Percentiles rank a stretch among this genome's conserved stretches.
phyloP scores from a whole-genome alignment of 2,888 invertebrate species.

The Laothoe populi region DNA sequence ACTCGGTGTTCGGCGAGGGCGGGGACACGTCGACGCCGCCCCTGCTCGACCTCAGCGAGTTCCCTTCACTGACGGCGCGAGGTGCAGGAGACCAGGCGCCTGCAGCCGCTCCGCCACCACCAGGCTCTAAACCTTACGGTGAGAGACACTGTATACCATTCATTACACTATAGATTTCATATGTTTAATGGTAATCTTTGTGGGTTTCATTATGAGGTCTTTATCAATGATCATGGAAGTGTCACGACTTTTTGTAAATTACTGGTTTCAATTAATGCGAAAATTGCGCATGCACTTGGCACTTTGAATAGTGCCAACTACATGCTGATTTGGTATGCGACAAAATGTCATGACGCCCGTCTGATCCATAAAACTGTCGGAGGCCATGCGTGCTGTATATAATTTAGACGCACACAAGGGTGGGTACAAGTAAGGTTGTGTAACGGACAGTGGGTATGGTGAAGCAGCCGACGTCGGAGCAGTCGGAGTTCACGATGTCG shows the following conservation, averaged over 20 bases:
- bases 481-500: constrained; percentile 98
- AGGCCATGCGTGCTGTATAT: background rate
- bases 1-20: constrained; percentile 92
- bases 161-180: no score
- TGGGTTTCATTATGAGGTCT: no score
- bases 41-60: constrained; percentile 95
- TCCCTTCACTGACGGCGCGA: constrained; percentile 95
- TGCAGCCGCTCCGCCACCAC: constrained; percentile 94
- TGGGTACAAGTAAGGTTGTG: constrained; percentile 26
- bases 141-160: constrained; percentile 45
- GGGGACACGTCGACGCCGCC: constrained; percentile 93
- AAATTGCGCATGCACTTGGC: no score
- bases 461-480: constrained; percentile 96
- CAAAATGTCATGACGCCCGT: background rate
- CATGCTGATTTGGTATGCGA: no score
- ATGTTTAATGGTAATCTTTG: no score
- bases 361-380: background rate
- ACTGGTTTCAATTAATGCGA: no score
- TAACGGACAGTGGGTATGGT: constrained; percentile 92
- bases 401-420: background rate
- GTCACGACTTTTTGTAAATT: no score
- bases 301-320: no score
- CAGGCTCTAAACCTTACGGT: constrained; percentile 97
- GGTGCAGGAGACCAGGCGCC: constrained; percentile 91
- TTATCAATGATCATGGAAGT: no score